Base-by-base conservation (phyloP, 2,113 vertebrate genomes). In the Atlantisia rogersi region DNA sequence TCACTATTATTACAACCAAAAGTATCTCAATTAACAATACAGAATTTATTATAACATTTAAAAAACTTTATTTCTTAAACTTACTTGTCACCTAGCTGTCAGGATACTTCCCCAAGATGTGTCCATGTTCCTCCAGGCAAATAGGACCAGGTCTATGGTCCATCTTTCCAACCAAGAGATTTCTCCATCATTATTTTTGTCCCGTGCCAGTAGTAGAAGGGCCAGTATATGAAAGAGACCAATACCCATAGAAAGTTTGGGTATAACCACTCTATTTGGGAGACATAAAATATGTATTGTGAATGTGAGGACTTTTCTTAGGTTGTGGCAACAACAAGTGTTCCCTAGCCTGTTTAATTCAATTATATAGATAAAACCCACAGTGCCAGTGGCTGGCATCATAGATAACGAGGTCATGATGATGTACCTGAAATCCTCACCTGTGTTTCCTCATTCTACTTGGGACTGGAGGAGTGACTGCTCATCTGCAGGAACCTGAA, bases 211-310 rank as follows among this genome's bases (percentile, higher is more conserved):
- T 11, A 67, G 48, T 14, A 53, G 31, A 59, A 79, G 22, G 10
- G 16, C 44, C 5, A 46, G 7, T 35, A 8, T 35, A 10, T 21
- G 20, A 31, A 73, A 44, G 10, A 2, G 46, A 20, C 2, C 1
- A 10, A 53, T 15, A 11, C 15, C 28, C 7, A 14, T 9, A 31
- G 18, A 5, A 29, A 69, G 12, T 63, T 81, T 48, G 22, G 20
- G 8, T 22, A 10, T 10, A 86, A 74, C 17, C 29, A 26, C 15
- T 76, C 26, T 16, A 5, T 42, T 15, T 62, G 39, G 6, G 40
- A 4, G 10, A 5, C 3, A 7, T 64, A 73, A 80, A 70, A 44
- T 12, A 14, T 0, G 1, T 25, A 3, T n/a, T 32, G 3, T 44
- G 18, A 65, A 3, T 15, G 26, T 32, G 39, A 60, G 24, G 17